Evolutionary conservation across 30 jellyfish, hydroid and myxozoan species (phyloP), one percentile per base, ranked within the genome.

Genomic region (Catostylus mosaicus): DNA sequence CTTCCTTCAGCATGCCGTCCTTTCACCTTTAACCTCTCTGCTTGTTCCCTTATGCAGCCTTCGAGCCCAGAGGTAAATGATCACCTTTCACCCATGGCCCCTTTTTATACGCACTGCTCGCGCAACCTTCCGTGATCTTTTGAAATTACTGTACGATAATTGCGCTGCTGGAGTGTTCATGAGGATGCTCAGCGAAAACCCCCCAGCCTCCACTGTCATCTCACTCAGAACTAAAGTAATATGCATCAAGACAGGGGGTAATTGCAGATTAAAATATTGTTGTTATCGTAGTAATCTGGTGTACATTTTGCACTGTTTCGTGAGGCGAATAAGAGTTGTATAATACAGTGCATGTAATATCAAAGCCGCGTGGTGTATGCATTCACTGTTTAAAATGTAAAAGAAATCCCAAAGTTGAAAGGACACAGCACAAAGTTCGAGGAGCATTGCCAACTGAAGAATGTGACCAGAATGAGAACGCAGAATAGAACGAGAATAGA

Each of bases 31-130:
- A 14, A 6, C 61, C 16, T 51, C 34, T 24, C 54, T 26, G 3
- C 35, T 29, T 31, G 9, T 72, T 54, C 23, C 72, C 29, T 51
- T 30, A 31, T 38, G 16, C 2, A 12, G 43, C 61, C 38, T 43
- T 35, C 60, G 40, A 18, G 24, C 66, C 12, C 52, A 24, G 9
- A 0, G 18, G 22, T 68, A 64, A 68, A 23, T 31, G 80, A 9
- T 77, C 78, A 77, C 88, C 75, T 57, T 77, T 38, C 59, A 36
- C 88, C 69, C 59, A n/a, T 77, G 88, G 69, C 88, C 88, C n/a
- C n/a, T n/a, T 77, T 29, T 54, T 57, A 57, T 77, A 77, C 57
- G 14, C 77, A 30, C 80, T 34, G 33, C 45, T 14, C 34, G 40
- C 24, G 38, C 71, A 26, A 59, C 38, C 23, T 3, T 68, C 61